Evolutionary conservation across 2,888 invertebrate species (phyloP), one percentile per base, ranked within the genome.

Genomic region (Amphipyra tragopoginis): DNA sequence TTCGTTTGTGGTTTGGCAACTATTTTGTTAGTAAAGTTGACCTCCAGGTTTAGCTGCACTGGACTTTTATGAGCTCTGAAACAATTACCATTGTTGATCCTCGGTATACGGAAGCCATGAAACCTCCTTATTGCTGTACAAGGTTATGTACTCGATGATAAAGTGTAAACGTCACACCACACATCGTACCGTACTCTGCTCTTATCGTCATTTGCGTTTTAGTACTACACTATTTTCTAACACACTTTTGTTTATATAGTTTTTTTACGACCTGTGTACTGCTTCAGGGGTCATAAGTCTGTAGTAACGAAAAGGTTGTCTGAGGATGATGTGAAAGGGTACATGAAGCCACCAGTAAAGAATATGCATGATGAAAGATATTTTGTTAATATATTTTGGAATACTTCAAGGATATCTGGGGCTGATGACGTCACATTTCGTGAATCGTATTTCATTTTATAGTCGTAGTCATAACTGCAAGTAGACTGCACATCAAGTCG

Each of bases 141-240:
- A 33, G 51, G 39, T 29, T 49, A 42, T 44, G 42, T 38, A 7
- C 29, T 47, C 50, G 38, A 67, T 65, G 48, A 52, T 45, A 39
- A 38, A 34, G 42, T 42, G 39, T 21, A 15, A 33, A 9, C 7
- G 29, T 29, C 29, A 29, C 29, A 29, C 29, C 2, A 29, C 29
- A 29, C 36, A 36, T 36, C 10, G 9, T 9, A 36, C 64, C 49
- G 48, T 56, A 56, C 75, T 62, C 56, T 48, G 44, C 64, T 53
- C 56, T 62, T 70, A 69, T 70, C 74, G 56, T 70, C 70, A 71
- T 71, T 74, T 71, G 71, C 56, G 75, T 63, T 74, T 71, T 74
- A 71, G 64, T 69, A 42, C 13, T 40, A 13, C 56, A 54, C 75
- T 71, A 63, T 57, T 74, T n/a, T 36, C 38, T 36, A 42, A 57